Conservation (phyloP, 2,113 vertebrate genomes). For the Dendropsophus ebraccatus region DNA sequence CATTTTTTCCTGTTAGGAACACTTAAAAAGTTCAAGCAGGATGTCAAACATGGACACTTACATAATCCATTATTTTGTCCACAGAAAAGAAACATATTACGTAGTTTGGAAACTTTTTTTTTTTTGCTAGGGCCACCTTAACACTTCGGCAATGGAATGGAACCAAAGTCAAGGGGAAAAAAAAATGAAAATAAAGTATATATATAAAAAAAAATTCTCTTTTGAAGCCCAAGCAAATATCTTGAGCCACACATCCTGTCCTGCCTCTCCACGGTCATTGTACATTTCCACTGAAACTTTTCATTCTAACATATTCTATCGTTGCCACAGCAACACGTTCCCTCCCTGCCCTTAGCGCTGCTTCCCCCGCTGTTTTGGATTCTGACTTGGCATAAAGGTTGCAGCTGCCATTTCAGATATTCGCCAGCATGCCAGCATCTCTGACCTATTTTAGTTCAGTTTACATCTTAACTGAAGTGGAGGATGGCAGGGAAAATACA, state of each 20-base stretch:
- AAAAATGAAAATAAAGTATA: neutral
- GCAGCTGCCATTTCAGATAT: conserved; percentile 61
- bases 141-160: conserved; percentile 9
- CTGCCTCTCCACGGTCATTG: conserved; percentile 6
- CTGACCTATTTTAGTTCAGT: conserved; percentile 54
- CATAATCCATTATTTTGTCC: conserved; percentile 15
- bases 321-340: conserved; percentile 31
- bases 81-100: conserved; percentile 17
- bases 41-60: neutral
- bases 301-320: conserved; percentile 35
- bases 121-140: conserved; percentile 10
- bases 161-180: neutral
- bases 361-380: conserved; percentile 56
- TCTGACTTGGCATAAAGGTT: conserved; percentile 57
- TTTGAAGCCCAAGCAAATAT: conserved; percentile 44
- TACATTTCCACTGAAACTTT: conserved; percentile 55
- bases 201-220: neutral
- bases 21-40: neutral
- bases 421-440: conserved; percentile 36
- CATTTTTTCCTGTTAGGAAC: neutral
- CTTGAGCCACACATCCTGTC: conserved; percentile 30
- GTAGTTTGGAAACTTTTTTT: neutral
- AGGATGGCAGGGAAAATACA: conserved; percentile 27
- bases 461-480: conserved; percentile 37
- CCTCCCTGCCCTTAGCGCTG: conserved; percentile 57